Base-by-base conservation (phyloP, 2,113 vertebrate genomes). In the Uria aalge region DNA sequence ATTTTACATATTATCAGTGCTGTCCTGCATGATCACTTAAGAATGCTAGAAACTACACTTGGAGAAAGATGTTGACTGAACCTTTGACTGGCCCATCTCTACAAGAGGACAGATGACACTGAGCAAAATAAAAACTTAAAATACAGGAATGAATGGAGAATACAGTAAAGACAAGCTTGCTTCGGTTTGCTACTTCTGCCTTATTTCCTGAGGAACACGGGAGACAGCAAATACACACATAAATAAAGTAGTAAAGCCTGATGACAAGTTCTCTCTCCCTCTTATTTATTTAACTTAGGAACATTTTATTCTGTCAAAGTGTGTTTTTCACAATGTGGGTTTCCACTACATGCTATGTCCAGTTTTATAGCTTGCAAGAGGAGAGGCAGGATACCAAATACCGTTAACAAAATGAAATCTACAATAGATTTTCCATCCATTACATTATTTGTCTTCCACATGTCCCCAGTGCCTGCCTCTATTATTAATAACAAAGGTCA, bases 401-500 rank as follows among this genome's bases (percentile, higher is more conserved):
- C 47, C 71, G 84, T 52, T 57, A 92, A 62, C 26, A 36, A 92
- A 93, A 78, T 64, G 38, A 74, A 66, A 75, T 11, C 12, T 80
- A 23, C 20, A 85, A 82, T 21, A 85, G 67, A 59, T 90, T 93
- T 87, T 64, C 85, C 67, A 71, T 4, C 10, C 78, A 77, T 83
- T 69, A 67, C 40, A 60, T 55, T 89, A 88, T 75, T 91, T 94
- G 68, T 94, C 78, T 92, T 90, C 60, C 63, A 45, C 27, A 40
- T 26, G 62, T 87, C 63, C 77, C 64, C 47, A 48, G 75, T 60
- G 72, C 15, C 84, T 57, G 60, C 68, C 55, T 91, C 95, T 80
- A 88, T 83, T 95, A 97, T 88, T 93, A 97, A 96, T 77, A 94
- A 45, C 67, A 96, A 94, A 96, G 96, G 95, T 97, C 95, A 96